These are phyloP conservation scores for Alethe diademata DNA, from an alignment of 2,113 vertebrate genomes.

Conservation along the genomic window DNA sequence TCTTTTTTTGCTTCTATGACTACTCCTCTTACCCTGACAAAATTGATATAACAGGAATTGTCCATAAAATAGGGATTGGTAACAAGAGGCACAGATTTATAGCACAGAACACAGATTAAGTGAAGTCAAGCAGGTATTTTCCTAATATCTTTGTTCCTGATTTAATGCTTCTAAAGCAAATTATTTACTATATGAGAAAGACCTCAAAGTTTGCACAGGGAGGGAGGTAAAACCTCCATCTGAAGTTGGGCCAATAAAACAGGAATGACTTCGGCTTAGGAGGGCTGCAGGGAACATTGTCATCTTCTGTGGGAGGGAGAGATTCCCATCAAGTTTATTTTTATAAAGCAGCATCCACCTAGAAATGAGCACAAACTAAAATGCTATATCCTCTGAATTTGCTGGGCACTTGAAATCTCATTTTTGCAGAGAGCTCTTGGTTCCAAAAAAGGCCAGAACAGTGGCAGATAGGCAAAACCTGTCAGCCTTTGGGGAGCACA, in stretches of 20 bases:
- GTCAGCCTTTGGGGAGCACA: neutral
- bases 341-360: constrained; percentile 37
- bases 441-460: neutral
- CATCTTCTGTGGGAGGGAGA: constrained; percentile 41
- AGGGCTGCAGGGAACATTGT: neutral
- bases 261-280: neutral
- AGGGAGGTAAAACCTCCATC: neutral
- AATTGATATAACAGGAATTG: neutral
- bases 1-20: neutral
- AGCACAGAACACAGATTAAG: neutral
- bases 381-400: neutral
- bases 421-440: neutral
- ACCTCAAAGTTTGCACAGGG: neutral
- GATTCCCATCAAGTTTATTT: constrained; percentile 30
- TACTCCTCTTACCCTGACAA: neutral
- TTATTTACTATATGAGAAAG: neutral
- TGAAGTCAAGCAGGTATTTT: neutral
- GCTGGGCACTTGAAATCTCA: neutral
- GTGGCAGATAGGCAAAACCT: neutral
- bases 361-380: constrained; percentile 23
- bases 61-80: neutral
- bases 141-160: neutral
- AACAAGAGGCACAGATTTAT: neutral
- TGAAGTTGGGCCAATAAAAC: constrained; percentile 6
- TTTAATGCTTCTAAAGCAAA: neutral